Base-by-base conservation (phyloP, 2,888 invertebrate species). In the Apoderus coryli region DNA sequence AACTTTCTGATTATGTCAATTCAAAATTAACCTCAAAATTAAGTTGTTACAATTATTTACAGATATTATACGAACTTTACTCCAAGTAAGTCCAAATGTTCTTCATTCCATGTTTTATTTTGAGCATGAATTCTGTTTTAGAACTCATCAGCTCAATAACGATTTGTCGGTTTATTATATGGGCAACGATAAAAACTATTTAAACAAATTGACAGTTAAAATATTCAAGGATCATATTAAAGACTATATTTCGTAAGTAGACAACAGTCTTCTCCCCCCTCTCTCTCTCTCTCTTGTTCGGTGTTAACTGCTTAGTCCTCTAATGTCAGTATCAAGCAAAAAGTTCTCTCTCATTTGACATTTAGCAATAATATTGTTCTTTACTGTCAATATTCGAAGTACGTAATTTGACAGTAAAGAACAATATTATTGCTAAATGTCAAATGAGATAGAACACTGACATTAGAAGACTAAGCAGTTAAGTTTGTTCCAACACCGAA, bases 11-110 rank as follows among this genome's bases (percentile, higher is more conserved):
- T 51, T 80, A 84, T 50, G 78, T 92, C 14, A 76, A 78, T 37
- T 77, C 77, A 1, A 80, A 77, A 49, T 61, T 96, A 29, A 70
- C 76, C 2, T 81, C 84, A 46, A 79, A 78, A 50, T 72, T 70
- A 39, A 84, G 89, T 50, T 70, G 81, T 10, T 89, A 92, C 44
- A 78, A 77, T 46, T 95, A 95, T 62, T 65, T 98, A 39, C 75
- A 72, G 46, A 86, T 82, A 45, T 65, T 96, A 6, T 84, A 81
- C 55, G 86, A 90, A 19, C 66, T 93, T 39, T 93, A 93, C 56
- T 81, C 81, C 2, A 84, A 79, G 85, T 85, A 60, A 48, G 54
- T 45, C 27, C 22, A 32, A 25, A n/a, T 26, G 24, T 24, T 37
- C 16, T 33, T 29, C 16, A 16, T 25, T 6, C 7, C 6, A 19